Evolutionary conservation across 2,797 vertebrate species (phyloP), one percentile per base, ranked within the genome.

Genomic region (Orientallactaga sibirica): DNA sequence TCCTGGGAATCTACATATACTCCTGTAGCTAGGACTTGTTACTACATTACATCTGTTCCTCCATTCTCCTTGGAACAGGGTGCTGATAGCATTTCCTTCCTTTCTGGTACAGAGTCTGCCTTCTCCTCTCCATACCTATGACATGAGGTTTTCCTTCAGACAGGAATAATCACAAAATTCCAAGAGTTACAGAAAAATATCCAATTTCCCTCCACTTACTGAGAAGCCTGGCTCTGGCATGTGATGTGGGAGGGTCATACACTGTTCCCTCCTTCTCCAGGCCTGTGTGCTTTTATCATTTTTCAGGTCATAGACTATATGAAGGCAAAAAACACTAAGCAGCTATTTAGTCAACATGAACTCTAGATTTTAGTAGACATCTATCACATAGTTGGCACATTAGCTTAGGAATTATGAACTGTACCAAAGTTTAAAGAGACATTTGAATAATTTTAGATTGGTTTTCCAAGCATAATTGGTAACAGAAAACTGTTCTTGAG

Each of bases 391-490:
- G 43, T 1, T 48, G 81, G 84, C 74, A 86, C 62, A 64, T 67
- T 78, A 94, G 24, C 67, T 93, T 94, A 92, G 88, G 82, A 74
- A 93, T 16, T 77, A 74, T 58, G 55, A 58, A 16, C 7, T 82
- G 43, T 3, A 61, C 61, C 55, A 68, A 92, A 90, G 86, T 95
- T 97, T 87, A 96, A 94, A 80, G 62, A 94, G 79, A 93, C 25
- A 86, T 78, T 94, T 92, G 86, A 95, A 89, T 74, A 92, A 87
- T 73, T 93, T 94, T 79, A 92, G 68, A 66, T 20, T 70, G 55
- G 70, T 88, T 94, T 94, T 97, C 74, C 89, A 92, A 43, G 78
- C 29, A 58, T 96, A 97, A 97, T 95, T 93, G 85, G 88, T 93
- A 92, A 94, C 92, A 97, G 95, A 77, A 87, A 94, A 90, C 19